A percentile compares a stretch with the other conserved stretches of the same genome.
These are phyloP conservation scores for Drosophila rhopaloa DNA, from an alignment of 1,140 invertebrate genomes.

Conservation along the genomic window DNA sequence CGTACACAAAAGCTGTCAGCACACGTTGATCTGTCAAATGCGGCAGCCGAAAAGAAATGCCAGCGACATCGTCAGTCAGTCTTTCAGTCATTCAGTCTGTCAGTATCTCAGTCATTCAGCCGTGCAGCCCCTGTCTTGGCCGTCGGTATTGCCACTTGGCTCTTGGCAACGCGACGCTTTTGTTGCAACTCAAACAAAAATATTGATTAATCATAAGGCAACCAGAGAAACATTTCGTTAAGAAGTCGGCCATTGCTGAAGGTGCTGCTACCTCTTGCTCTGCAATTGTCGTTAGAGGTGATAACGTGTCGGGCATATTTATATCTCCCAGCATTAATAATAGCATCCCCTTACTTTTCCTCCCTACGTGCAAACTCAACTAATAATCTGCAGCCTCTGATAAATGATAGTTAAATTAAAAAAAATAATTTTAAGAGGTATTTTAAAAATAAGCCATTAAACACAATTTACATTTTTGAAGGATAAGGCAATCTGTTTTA, in stretches of 20 bases:
- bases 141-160: constrained; percentile 58
- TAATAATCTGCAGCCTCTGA: too few relatives aligned
- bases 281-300: constrained; percentile 9
- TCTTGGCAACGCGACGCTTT: constrained; percentile 57
- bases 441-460: too few relatives aligned
- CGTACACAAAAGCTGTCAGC: constrained; percentile 76
- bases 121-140: constrained; percentile 21
- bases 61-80: constrained; percentile 45
- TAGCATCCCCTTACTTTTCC: too few relatives aligned
- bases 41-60: constrained; percentile 68
- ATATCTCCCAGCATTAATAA: too few relatives aligned
- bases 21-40: constrained; percentile 81
- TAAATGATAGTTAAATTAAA: too few relatives aligned
- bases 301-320: neutral
- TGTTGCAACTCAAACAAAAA: constrained; percentile 77
- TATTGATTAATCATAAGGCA: constrained; percentile 79
- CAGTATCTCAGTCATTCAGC: constrained; percentile 8
- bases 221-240: constrained; percentile 39
- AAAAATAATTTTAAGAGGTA: too few relatives aligned
- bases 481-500: too few relatives aligned
- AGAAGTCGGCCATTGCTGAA: constrained; percentile 64
- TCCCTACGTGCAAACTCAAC: too few relatives aligned
- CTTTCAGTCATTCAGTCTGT: constrained; percentile 11
- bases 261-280: constrained; percentile 18
- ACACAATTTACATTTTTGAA: too few relatives aligned